Conservation (phyloP, 2,888 invertebrate genomes). For the Drymonia ruficornis region DNA sequence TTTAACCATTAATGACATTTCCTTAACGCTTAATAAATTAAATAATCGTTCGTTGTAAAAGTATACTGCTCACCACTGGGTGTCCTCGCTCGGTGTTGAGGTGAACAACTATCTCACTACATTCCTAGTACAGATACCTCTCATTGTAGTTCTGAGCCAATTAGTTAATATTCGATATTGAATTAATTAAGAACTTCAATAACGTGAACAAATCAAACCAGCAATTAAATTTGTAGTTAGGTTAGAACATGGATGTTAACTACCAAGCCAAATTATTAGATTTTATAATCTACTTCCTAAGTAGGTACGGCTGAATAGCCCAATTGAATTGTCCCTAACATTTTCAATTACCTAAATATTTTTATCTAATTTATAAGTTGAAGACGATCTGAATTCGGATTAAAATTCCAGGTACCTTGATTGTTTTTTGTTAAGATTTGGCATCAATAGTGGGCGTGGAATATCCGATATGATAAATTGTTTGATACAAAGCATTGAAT, state of each 20-base stretch:
- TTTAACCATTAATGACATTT: neutral
- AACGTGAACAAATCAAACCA: slow-evolving; percentile 9
- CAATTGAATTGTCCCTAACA: too few relatives aligned
- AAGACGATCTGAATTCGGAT: neutral
- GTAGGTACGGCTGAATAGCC: too few relatives aligned
- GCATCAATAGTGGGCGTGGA: neutral
- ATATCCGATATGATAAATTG: neutral
- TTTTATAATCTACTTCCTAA: too few relatives aligned
- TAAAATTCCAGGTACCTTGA: neutral
- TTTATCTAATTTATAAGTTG: too few relatives aligned
- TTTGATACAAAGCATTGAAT: neutral
- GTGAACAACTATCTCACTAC: slow-evolving; percentile 75
- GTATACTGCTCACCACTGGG: slow-evolving; percentile 53
- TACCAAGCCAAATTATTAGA: neutral
- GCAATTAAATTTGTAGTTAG: neutral
- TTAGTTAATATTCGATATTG: slow-evolving; percentile 18
- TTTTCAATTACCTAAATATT: too few relatives aligned
- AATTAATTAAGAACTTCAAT: slow-evolving; percentile 11
- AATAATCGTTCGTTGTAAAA: slow-evolving; percentile 49
- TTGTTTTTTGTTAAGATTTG: neutral
- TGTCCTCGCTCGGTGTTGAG: slow-evolving; percentile 73
- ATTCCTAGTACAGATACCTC: slow-evolving; percentile 40
- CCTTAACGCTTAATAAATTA: neutral
- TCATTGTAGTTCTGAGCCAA: slow-evolving; percentile 14
- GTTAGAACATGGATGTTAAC: neutral